Percentiles rank a stretch among this genome's conserved stretches.
These are phyloP conservation scores for Coracopsis vasa DNA, from an alignment of 2,113 vertebrate genomes.

Conservation along the genomic window DNA sequence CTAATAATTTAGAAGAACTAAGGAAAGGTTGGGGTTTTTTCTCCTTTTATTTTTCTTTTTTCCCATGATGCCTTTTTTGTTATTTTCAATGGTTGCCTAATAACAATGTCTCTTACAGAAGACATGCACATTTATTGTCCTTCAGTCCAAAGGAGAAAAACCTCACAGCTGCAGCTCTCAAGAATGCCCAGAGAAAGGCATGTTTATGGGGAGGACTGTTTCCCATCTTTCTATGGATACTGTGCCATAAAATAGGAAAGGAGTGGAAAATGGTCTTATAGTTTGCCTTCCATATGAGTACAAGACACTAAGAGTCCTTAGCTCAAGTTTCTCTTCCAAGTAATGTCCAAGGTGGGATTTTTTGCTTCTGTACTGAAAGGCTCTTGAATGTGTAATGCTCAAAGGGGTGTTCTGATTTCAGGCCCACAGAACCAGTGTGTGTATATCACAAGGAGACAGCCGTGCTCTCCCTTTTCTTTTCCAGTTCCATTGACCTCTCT, in stretches of 20 bases:
- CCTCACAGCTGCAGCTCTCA: background rate
- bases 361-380: background rate
- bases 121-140: background rate
- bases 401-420: background rate
- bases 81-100: background rate
- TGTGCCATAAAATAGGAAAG: background rate
- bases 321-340: background rate
- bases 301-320: background rate
- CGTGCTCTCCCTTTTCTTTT: fast-evolving
- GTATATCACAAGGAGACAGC: fast-evolving
- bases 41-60: background rate
- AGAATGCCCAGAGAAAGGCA: background rate
- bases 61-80: background rate
- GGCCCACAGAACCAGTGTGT: background rate
- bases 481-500: background rate
- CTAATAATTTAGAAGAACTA: background rate
- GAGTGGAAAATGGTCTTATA: background rate
- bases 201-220: background rate
- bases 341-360: background rate
- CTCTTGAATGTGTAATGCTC: background rate
- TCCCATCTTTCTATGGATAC: background rate
- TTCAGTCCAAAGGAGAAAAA: background rate
- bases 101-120: background rate
- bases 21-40: fast-evolving
- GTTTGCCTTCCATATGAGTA: background rate